Percentiles rank a stretch among this genome's conserved stretches.
phyloP scores from a whole-genome alignment of 2,888 invertebrate genomes.

The Drosophila peninsularis region DNA sequence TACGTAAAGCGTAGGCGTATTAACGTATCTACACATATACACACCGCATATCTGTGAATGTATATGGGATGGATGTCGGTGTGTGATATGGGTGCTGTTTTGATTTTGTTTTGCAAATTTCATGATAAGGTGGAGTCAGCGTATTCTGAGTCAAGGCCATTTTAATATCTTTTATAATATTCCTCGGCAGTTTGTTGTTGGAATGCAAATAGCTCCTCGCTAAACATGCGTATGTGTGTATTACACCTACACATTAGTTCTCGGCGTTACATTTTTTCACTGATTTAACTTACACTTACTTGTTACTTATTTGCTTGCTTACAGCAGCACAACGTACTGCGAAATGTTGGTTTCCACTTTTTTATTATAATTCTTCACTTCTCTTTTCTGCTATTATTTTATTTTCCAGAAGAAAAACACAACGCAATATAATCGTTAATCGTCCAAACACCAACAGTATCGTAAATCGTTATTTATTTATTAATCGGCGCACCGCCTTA shows the following conservation, averaged over 20 bases:
- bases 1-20: slow-evolving; percentile 54
- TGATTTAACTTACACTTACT: slow-evolving; percentile 34
- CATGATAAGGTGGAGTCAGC: slow-evolving; percentile 48
- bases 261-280: slow-evolving; percentile 30
- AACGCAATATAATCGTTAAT: slow-evolving; percentile 59
- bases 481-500: slow-evolving; percentile 21
- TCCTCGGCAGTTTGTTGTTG: slow-evolving; percentile 24
- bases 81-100: slow-evolving; percentile 52
- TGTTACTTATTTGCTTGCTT: background rate
- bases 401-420: slow-evolving; percentile 56
- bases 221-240: slow-evolving; percentile 31
- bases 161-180: slow-evolving; percentile 17
- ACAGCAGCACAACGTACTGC: slow-evolving; percentile 2
- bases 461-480: slow-evolving; percentile 10
- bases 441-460: slow-evolving; percentile 37
- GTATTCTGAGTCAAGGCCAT: slow-evolving; percentile 31
- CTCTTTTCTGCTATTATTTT: slow-evolving; percentile 34
- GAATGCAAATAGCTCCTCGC: slow-evolving; percentile 25
- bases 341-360: slow-evolving; percentile 14
- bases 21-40: slow-evolving; percentile 48
- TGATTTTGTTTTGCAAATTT: slow-evolving; percentile 59
- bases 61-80: slow-evolving; percentile 30
- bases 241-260: slow-evolving; percentile 54
- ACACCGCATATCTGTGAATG: slow-evolving; percentile 32
- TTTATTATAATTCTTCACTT: slow-evolving; percentile 27